A percentile compares a stretch with the other conserved stretches of the same genome.
These are phyloP conservation scores for Aproaerema taeniolella DNA, from an alignment of 2,888 invertebrate species.

Conservation along the genomic window DNA sequence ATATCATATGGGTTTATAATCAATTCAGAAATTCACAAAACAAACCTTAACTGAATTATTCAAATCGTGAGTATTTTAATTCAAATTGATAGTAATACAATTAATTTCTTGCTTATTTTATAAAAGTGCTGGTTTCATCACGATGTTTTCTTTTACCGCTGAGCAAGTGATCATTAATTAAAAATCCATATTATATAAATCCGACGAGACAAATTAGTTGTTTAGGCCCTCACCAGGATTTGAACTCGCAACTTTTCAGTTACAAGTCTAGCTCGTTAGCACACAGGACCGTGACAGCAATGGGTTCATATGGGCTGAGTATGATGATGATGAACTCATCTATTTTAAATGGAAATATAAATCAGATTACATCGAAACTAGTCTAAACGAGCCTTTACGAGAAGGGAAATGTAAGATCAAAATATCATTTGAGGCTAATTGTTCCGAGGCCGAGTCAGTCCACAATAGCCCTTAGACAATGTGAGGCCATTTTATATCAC, in stretches of 20 bases:
- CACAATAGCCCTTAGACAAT: constrained; percentile 23
- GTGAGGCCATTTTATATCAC: constrained; percentile 19
- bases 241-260: not conserved
- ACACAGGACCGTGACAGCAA: not conserved
- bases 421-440: constrained; percentile 27
- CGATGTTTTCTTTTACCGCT: too few relatives aligned
- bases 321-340: too few relatives aligned
- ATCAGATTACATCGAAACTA: not conserved
- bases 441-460: constrained; percentile 19
- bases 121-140: too few relatives aligned
- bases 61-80: too few relatives aligned
- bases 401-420: constrained; percentile 7
- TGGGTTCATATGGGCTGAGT: too few relatives aligned
- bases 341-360: not conserved
- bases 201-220: not conserved
- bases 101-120: too few relatives aligned
- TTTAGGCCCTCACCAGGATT: not conserved
- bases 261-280: not conserved
- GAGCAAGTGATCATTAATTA: too few relatives aligned
- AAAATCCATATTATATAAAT: too few relatives aligned
- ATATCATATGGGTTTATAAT: too few relatives aligned
- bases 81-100: too few relatives aligned
- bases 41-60: too few relatives aligned
- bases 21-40: too few relatives aligned
- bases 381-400: not conserved